Base-by-base conservation (phyloP, 2,797 vertebrate species). In the Platalea minor region DNA sequence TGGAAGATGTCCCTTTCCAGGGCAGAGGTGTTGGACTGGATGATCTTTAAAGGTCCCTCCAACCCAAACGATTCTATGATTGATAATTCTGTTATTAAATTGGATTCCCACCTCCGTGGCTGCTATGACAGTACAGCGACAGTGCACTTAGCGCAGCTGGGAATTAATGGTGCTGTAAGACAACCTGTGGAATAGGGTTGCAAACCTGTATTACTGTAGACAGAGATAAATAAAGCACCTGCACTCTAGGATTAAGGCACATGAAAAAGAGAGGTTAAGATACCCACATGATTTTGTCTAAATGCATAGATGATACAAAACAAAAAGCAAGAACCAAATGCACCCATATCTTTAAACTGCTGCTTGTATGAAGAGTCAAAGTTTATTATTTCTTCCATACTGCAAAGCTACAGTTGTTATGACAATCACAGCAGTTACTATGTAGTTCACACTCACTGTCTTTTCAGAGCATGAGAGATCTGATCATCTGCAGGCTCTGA, bases 401-500 rank as follows among this genome's bases (percentile, higher is more conserved):
- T 31, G 73, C 60, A 86, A 59, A 86, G 65, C 57, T 1, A 1
- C 10, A 39, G 25, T 21, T 84, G 73, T 37, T 54, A 43, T 5
- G 56, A 82, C 51, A 82, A 46, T 59, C 29, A 76, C 46, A 80
- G 90, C 43, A 88, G 51, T 28, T 24, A n/a, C 54, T 77, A 85
- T 8, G 25, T 48, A 76, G 74, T 15, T 88, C 51, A 41, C 0
- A 0, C 21, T 73, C 57, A 24, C 31, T 37, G 0, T 33, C 53
- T 82, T 87, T 63, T 70, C 74, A 70, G 43, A 92, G 59, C 41
- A 39, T 1, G 9, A 85, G 70, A 89, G 51, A 51, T 41, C 11
- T 0, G 1, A 64, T 75, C 15, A 54, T 26, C 75, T 61, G 26
- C 56, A 91, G 23, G 67, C 41, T 93, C 79, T 6, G 8, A 86